Conservation (phyloP, 2,888 invertebrate species). For the Cheilosia vernalis region DNA sequence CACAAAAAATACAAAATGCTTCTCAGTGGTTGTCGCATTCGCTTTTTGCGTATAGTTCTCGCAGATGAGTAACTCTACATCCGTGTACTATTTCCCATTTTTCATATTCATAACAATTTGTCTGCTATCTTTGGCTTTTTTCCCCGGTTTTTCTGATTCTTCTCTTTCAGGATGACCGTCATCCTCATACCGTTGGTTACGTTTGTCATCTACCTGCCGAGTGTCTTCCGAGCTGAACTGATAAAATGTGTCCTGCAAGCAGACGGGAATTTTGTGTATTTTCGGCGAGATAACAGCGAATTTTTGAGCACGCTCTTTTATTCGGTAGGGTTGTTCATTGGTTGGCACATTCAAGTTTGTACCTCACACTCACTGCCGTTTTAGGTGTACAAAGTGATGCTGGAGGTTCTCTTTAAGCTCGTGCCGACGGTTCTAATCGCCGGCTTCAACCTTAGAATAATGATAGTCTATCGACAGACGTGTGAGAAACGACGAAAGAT, state of each 20-base stretch:
- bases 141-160: conserved; percentile 50
- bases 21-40: conserved; percentile 23
- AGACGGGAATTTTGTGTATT: conserved; percentile 85
- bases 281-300: conserved; percentile 84
- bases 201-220: conserved; percentile 88
- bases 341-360: neutral
- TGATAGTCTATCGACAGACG: conserved; percentile 87
- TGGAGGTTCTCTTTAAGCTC: conserved; percentile 88
- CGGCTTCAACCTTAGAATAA: conserved; percentile 87
- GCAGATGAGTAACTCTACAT: conserved; percentile 1
- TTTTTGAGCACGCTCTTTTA: conserved; percentile 85
- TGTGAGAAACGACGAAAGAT: conserved; percentile 87
- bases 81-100: neutral
- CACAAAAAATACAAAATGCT: neutral
- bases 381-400: conserved; percentile 86
- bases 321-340: conserved; percentile 80
- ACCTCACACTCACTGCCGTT: conserved; percentile 32
- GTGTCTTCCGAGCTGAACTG: conserved; percentile 86
- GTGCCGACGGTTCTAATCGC: conserved; percentile 88
- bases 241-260: conserved; percentile 84
- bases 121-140: conserved; percentile 46
- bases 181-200: conserved; percentile 87
- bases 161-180: conserved; percentile 84
- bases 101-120: conserved; percentile 35
- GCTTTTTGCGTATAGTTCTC: conserved; percentile 5